Evolutionary conservation across 2,113 vertebrate genomes (phyloP).

Genomic region (Cheirogaleus medius): DNA sequence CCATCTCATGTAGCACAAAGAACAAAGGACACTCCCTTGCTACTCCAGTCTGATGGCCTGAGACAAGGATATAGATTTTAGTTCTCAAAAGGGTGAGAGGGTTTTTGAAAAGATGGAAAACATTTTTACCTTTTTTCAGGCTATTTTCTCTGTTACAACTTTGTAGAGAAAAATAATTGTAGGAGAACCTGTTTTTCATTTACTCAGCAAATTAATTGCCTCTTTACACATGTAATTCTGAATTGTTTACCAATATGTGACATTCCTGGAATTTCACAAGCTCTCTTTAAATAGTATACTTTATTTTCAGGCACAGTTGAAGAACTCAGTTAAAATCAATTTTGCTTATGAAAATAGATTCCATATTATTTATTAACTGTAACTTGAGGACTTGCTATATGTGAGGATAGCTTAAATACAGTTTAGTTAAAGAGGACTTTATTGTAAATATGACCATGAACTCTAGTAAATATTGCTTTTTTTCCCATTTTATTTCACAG

Average conservation of each 20-base stretch:
- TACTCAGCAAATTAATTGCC: slow-evolving; percentile 32
- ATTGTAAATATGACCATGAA: neutral
- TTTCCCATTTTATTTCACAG: neutral
- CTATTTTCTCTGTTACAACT: too few species aligned
- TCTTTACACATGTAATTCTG: slow-evolving; percentile 48
- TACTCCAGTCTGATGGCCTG: too few species aligned
- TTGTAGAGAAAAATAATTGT: slow-evolving; percentile 17
- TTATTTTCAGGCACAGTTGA: slow-evolving; percentile 47
- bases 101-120: too few species aligned
- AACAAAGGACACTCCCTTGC: too few species aligned
- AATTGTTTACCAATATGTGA: slow-evolving; percentile 38
- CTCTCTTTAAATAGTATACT: slow-evolving; percentile 17
- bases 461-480: neutral
- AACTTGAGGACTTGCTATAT: neutral
- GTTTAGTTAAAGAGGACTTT: neutral
- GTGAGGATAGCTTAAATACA: neutral
- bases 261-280: slow-evolving; percentile 52
- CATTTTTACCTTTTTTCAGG: too few species aligned
- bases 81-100: too few species aligned
- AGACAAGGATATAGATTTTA: too few species aligned
- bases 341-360: neutral
- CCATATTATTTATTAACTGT: neutral
- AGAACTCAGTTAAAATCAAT: slow-evolving; percentile 21
- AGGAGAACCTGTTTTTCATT: slow-evolving; percentile 49
- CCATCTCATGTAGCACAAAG: too few species aligned